Conservation (phyloP, 2,797 vertebrate species). For the Smutsia gigantea region DNA sequence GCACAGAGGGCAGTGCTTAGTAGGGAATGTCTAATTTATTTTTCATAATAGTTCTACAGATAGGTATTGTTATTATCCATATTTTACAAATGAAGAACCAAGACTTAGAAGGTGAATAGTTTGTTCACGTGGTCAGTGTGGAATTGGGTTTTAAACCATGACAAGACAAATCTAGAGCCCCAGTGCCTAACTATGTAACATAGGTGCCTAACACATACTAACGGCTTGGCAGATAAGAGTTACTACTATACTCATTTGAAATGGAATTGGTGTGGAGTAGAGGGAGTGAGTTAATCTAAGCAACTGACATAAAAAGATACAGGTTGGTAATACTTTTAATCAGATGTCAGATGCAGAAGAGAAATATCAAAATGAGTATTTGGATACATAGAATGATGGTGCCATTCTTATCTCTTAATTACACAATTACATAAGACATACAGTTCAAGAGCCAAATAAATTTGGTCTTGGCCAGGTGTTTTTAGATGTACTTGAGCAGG, state of each 20-base stretch:
- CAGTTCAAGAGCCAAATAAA: neutral
- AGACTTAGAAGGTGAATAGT: neutral
- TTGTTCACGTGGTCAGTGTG: neutral
- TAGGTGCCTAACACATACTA: neutral
- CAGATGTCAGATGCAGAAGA: neutral
- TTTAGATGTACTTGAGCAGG: neutral
- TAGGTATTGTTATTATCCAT: neutral
- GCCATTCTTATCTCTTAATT: neutral
- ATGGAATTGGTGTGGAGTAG: neutral
- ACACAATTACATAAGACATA: neutral
- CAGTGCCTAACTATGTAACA: neutral
- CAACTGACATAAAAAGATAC: neutral
- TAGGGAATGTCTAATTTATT: neutral
- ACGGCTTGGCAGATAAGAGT: neutral
- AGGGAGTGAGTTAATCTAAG: neutral
- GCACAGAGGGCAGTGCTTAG: neutral
- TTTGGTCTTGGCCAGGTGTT: neutral
- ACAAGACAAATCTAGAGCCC: neutral
- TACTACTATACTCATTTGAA: neutral
- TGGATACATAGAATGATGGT: neutral
- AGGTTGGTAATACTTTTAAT: neutral
- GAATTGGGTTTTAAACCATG: neutral
- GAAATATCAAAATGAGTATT: neutral
- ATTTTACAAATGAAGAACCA: constrained; percentile 25
- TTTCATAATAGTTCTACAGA: neutral